Base-by-base conservation (phyloP, 2,113 vertebrate species). In the Nematolebias whitei region DNA sequence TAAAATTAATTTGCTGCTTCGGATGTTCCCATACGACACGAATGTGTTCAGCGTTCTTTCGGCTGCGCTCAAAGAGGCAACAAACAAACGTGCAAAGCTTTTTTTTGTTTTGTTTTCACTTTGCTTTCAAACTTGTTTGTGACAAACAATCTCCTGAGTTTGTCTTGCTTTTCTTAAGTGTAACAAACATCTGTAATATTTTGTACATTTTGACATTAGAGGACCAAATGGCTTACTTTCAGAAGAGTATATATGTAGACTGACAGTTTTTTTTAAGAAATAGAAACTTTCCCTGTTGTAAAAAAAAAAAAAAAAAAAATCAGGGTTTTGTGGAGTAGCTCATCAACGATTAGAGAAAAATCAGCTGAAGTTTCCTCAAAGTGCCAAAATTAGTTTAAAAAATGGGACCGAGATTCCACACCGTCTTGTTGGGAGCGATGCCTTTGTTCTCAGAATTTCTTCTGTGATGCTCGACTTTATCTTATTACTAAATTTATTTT, bases 161-260 rank as follows among this genome's bases (percentile, higher is more conserved):
- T 66, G 52, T 79, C 60, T 70, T 29, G 48, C 49, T 71, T 85
- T 71, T 68, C 71, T 80, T 70, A 84, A 85, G 67, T 87, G 58
- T 88, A 82, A 84, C 79, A 40, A 80, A 82, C 72, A 77, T 63
- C 65, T 84, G 71, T 85, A 79, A 87, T 88, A 75, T 91, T 90
- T 88, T 92, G 85, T 90, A 91, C 84, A 93, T 90, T 89, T 85
- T 90, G 84, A 89, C 84, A 86, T 86, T 88, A 90, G 85, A 89
- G 90, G 93, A 93, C 92, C 91, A 92, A 92, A 89, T 15, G 13
- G 77, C 78, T 89, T 71, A 79, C 82, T 86, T 88, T 86, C 81
- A 88, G 60, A 85, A 85, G 86, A 91, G 81, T 86, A 80, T 87
- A 86, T 91, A 84, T 86, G 88, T 80, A 63, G 77, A 89, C 76